Base-by-base conservation (phyloP, 2,888 invertebrate genomes). In the Epirrita christyi region DNA sequence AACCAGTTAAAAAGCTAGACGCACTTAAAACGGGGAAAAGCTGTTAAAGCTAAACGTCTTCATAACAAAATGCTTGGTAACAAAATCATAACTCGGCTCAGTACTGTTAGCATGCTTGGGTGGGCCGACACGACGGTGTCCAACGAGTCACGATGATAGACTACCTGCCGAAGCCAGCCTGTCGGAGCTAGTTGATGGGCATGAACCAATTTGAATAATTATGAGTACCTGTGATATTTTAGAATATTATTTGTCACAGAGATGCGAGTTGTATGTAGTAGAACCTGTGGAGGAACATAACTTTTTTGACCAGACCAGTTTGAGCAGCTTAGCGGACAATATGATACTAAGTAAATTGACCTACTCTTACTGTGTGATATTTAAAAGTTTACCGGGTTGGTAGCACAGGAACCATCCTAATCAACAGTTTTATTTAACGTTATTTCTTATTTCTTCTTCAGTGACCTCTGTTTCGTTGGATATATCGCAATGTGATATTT, bases 81-180 rank as follows among this genome's bases (percentile, higher is more conserved):
- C 57, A 55, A 37, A 57, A 57, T 58, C 55, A 61, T 61, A 57
- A 55, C 57, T 44, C 50, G 11, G 32, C 34, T 43, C 41, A 42
- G 63, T 63, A 67, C 64, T 67, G 67, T 67, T 63, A 63, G 75
- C 76, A 65, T 72, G 76, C 73, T 73, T 81, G 85, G 85, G 85
- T 85, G 85, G 85, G 81, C 85, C 65, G 73, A 72, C 72, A 76
- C 81, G 59, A 77, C 78, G 75, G 78, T 76, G 72, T 73, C 75
- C 72, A 76, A 76, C 81, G 15, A 81, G 83, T 82, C 83, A 84
- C 82, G 82, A 80, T 80, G 83, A 84, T 81, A 77, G 78, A 78
- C 78, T 79, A 77, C 78, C 83, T 78, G 80, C 75, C 76, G 69
- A 66, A 67, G 64, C 61, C 68, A 36, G 67, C 58, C 61, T 61